Conservation (phyloP, 2,113 vertebrate genomes). For the Scomber colias region DNA sequence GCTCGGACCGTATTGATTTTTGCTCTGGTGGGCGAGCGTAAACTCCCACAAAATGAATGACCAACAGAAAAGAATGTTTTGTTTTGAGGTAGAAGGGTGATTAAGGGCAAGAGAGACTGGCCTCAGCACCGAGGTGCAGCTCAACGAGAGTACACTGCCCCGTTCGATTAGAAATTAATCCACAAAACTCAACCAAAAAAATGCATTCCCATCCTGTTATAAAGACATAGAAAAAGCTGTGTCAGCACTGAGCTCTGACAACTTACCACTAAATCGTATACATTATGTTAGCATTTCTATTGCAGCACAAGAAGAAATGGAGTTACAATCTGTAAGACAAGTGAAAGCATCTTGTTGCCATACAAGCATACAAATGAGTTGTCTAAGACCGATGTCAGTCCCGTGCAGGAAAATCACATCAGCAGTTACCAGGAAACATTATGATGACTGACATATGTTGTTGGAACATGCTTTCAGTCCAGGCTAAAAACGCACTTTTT, state of each 20-base stretch:
- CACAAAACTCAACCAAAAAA: conserved; percentile 29
- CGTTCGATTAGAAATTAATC: conserved; percentile 70
- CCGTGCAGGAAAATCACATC: neutral
- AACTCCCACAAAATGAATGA: conserved; percentile 73
- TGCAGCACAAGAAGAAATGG: conserved; percentile 1
- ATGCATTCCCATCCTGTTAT: neutral
- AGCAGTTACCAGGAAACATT: conserved; percentile 8
- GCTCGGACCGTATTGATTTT: conserved; percentile 76
- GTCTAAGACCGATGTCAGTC: neutral
- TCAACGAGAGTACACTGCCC: conserved; percentile 45
- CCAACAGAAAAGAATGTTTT: conserved; percentile 55
- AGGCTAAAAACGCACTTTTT: no score
- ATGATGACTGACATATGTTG: conserved; percentile 19
- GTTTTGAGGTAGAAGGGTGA: conserved; percentile 56
- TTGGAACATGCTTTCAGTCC: neutral
- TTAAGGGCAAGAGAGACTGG: conserved; percentile 55
- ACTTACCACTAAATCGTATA: conserved; percentile 29
- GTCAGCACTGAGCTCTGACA: conserved; percentile 32
- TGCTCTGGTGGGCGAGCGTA: conserved; percentile 48
- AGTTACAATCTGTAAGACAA: neutral
- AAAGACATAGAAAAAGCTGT: conserved; percentile 21
- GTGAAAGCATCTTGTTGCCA: conserved; percentile 8
- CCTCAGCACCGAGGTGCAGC: conserved; percentile 19
- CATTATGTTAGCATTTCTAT: conserved; percentile 20
- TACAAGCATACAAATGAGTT: conserved; percentile 9